Base-by-base conservation (phyloP, 2,113 vertebrate species). In the Chaenocephalus aceratus region DNA sequence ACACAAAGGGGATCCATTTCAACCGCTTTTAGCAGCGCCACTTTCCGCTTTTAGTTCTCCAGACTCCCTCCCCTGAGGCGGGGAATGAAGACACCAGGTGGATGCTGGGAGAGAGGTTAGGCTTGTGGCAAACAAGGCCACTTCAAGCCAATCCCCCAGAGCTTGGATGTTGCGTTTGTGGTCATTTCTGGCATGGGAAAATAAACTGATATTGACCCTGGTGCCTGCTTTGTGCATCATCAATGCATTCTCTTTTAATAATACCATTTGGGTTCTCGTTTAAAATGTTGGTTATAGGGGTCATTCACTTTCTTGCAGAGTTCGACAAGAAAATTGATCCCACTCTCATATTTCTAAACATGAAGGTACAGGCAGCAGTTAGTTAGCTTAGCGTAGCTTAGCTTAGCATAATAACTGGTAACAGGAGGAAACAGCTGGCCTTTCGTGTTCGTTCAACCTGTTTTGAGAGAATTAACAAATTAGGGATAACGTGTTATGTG, bases 1-100 rank as follows among this genome's bases (percentile, higher is more conserved):
- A 82, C 89, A 93, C 88, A 92, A 93, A 91, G 83, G 85, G 81
- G 90, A 94, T 91, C 86, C 86, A 93, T 93, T 94, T 91, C 92
- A 90, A 54, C 72, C 48, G 21, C 88, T 91, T 91, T 90, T 75
- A 92, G 86, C 89, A 67, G 75, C 63, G 44, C 85, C 78, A 84
- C 90, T 88, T 83, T 88, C 89, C 64, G 34, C 88, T 86, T 85
- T 86, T 72, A 84, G 90, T 16, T 70, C 76, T 72, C 60, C 67
- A 56, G 69, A 75, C 79, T 85, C 53, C 75, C 65, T 83, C 85
- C 84, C 92, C 83, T 49, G 81, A 86, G 87, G 86, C 77, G 21
- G 70, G 10, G 82, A 67, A 91, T 79, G 83, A 86, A 92, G 84
- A 80, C 75, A 80, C 88, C 92, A 93, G 93, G 92, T 94, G 92